phyloP scores from a whole-genome alignment of 2,797 vertebrate species.

The Microctenopoma stevenorrisi region DNA sequence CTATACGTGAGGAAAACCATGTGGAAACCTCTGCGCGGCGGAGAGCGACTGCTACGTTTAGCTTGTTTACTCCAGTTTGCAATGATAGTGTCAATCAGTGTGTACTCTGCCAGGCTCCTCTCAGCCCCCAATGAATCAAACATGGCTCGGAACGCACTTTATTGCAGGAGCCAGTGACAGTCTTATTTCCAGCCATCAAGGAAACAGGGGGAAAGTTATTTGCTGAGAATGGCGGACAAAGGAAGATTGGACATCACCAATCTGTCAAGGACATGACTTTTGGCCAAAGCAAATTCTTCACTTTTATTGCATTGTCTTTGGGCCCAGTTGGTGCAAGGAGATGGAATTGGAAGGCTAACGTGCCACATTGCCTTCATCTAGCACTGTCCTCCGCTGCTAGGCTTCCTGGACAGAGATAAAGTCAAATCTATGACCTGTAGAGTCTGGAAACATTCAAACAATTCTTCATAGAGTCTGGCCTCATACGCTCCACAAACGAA shows the following conservation, averaged over 20 bases:
- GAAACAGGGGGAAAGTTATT: conserved; percentile 60
- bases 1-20: neutral
- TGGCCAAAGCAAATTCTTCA: conserved; percentile 52
- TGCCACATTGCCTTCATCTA: conserved; percentile 28
- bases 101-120: conserved; percentile 24
- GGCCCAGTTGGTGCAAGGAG: conserved; percentile 41
- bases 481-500: conserved; percentile 2
- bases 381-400: conserved; percentile 22
- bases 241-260: conserved; percentile 66
- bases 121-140: conserved; percentile 66
- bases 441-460: conserved; percentile 4
- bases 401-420: conserved; percentile 29
- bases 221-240: conserved; percentile 58
- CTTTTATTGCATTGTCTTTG: conserved; percentile 69
- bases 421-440: conserved; percentile 31
- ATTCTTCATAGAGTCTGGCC: conserved; percentile 9
- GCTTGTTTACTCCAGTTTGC: conserved; percentile 58
- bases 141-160: conserved; percentile 33
- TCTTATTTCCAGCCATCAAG: conserved; percentile 65
- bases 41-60: conserved; percentile 52
- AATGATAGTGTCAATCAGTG: conserved; percentile 66
- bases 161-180: conserved; percentile 51
- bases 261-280: conserved; percentile 68
- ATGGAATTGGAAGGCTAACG: conserved; percentile 39
- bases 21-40: conserved; percentile 3